Percentiles rank a stretch among this genome's conserved stretches.
Conservation (phyloP, 2,797 vertebrate genomes). For the Pangasius larnaudii region DNA sequence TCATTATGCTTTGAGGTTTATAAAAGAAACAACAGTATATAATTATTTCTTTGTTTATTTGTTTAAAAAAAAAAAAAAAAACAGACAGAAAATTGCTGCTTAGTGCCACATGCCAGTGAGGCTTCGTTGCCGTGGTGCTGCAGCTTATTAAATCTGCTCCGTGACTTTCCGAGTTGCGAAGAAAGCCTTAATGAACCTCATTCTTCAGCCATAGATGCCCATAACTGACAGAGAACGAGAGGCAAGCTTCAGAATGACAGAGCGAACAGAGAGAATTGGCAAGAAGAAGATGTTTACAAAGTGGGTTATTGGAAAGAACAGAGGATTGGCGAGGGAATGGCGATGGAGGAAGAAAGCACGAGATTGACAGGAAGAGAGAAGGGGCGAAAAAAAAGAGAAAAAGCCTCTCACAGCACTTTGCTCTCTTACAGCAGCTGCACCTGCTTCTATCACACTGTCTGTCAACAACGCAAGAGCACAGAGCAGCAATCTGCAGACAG, state of each 20-base stretch:
- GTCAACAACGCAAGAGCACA: constrained; percentile 33
- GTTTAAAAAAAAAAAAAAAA: not conserved
- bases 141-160: not conserved
- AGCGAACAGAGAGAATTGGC: constrained; percentile 1
- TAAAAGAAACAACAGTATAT: not conserved
- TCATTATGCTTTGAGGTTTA: not conserved
- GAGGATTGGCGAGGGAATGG: not conserved
- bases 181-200: not conserved
- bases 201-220: constrained; percentile 1
- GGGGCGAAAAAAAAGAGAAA: not conserved
- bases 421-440: constrained; percentile 40
- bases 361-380: constrained; percentile 24
- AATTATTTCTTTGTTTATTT: not conserved
- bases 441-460: constrained; percentile 39
- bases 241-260: not conserved
- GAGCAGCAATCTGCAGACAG: constrained; percentile 28
- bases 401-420: constrained; percentile 19
- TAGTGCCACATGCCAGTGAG: not conserved
- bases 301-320: constrained; percentile 4
- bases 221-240: constrained; percentile 3
- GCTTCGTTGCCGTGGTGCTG: not conserved
- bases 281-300: constrained; percentile 31
- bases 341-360: not conserved
- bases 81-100: not conserved
- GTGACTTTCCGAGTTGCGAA: not conserved